Evolutionary conservation across 2,888 invertebrate genomes (phyloP).

Genomic region (Arenicola marina): DNA sequence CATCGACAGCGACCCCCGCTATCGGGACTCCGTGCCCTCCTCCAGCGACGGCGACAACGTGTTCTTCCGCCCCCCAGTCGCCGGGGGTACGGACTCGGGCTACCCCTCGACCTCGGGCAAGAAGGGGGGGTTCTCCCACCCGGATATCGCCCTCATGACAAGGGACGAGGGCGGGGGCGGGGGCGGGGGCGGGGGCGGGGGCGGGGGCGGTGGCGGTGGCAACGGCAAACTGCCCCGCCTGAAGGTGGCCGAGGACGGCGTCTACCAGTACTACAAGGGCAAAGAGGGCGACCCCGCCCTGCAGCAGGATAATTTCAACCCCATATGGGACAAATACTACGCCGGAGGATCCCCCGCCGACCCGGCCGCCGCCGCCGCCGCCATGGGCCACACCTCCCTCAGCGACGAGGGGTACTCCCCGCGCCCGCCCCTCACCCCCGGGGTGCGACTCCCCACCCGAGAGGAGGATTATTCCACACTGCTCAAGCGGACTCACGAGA

Average conservation of each 20-base stretch:
- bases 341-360: neutral
- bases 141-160: neutral
- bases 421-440: neutral
- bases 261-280: neutral
- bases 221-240: neutral
- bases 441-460: neutral
- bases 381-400: neutral
- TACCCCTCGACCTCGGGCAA: neutral
- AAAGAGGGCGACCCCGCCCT: neutral
- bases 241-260: neutral
- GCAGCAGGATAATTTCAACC: neutral
- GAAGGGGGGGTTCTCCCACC: neutral
- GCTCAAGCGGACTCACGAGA: too few relatives aligned
- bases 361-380: neutral
- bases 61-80: neutral
- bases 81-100: neutral
- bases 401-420: neutral
- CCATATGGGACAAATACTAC: slow-evolving; percentile 3
- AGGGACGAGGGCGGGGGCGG: neutral
- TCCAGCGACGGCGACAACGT: slow-evolving; percentile 1
- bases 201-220: neutral
- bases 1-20: neutral
- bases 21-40: slow-evolving; percentile 3
- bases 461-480: neutral
- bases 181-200: neutral